Conservation (phyloP, 2,888 invertebrate species). For the Actias luna region DNA sequence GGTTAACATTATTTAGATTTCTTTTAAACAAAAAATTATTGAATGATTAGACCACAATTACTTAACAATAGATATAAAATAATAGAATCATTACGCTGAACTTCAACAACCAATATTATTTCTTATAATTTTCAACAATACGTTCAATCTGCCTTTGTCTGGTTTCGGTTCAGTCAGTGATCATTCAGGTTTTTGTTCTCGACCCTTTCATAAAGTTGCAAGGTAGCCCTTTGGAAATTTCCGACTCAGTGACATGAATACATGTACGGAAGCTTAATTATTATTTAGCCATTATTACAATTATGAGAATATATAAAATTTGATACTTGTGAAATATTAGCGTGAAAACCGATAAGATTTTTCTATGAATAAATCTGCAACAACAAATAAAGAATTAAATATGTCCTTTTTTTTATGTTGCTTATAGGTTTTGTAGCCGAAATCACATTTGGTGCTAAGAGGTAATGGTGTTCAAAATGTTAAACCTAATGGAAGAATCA, state of each 20-base stretch:
- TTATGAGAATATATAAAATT: neutral
- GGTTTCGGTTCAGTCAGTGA: neutral
- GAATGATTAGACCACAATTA: neutral
- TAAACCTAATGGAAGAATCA: no score
- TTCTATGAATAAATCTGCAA: no score
- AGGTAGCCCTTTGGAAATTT: conserved; percentile 4
- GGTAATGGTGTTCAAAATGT: no score
- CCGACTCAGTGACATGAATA: neutral
- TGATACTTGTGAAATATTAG: no score
- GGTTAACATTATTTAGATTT: no score
- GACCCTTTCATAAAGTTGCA: conserved; percentile 7
- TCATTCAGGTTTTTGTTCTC: conserved; percentile 11
- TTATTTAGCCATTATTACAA: neutral
- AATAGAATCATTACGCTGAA: neutral
- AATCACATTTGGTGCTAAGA: no score
- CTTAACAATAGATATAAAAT: neutral
- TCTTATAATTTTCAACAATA: conserved; percentile 9
- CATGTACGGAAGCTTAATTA: neutral
- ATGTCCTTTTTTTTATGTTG: no score
- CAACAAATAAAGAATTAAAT: no score
- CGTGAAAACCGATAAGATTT: no score
- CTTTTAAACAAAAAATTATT: neutral
- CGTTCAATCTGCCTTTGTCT: conserved; percentile 7
- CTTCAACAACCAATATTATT: conserved; percentile 2
- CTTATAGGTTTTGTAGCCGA: no score